Conservation (phyloP, 2,888 invertebrate species). For the Halictus quadricinctus region DNA sequence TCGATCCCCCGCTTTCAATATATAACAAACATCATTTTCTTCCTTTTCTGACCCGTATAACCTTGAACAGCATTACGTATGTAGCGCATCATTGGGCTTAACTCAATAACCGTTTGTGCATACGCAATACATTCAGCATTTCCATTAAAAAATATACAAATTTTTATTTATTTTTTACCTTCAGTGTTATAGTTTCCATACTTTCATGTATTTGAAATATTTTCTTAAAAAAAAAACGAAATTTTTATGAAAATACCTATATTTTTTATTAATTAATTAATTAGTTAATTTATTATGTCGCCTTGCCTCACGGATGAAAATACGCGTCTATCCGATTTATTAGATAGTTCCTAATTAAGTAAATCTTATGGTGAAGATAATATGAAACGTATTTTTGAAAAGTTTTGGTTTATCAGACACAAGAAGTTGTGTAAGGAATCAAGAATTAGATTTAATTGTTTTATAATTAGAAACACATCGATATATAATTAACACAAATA, state of each 20-base stretch:
- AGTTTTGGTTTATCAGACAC: not conserved
- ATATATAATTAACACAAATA: too few relatives aligned
- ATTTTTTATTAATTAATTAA: too few relatives aligned
- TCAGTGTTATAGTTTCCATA: not conserved
- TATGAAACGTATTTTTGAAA: not conserved
- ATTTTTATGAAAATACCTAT: too few relatives aligned
- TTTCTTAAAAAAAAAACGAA: too few relatives aligned
- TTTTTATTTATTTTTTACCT: not conserved
- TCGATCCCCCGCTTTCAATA: conserved; percentile 13
- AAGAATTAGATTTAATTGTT: not conserved
- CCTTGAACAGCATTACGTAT: not conserved
- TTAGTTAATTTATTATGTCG: too few relatives aligned
- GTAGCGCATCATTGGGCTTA: not conserved
- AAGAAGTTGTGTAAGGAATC: not conserved
- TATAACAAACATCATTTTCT: not conserved
- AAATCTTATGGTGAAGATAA: too few relatives aligned
- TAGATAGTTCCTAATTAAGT: too few relatives aligned
- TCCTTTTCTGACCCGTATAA: conserved; percentile 1
- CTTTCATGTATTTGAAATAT: too few relatives aligned
- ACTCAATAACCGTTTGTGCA: not conserved
- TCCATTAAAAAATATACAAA: not conserved
- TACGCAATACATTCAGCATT: not conserved
- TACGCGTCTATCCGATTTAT: too few relatives aligned
- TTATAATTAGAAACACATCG: too few relatives aligned
- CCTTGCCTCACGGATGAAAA: too few relatives aligned